Evolutionary conservation across 2,113 vertebrate genomes (phyloP).

Genomic region (Albula glossodonta): DNA sequence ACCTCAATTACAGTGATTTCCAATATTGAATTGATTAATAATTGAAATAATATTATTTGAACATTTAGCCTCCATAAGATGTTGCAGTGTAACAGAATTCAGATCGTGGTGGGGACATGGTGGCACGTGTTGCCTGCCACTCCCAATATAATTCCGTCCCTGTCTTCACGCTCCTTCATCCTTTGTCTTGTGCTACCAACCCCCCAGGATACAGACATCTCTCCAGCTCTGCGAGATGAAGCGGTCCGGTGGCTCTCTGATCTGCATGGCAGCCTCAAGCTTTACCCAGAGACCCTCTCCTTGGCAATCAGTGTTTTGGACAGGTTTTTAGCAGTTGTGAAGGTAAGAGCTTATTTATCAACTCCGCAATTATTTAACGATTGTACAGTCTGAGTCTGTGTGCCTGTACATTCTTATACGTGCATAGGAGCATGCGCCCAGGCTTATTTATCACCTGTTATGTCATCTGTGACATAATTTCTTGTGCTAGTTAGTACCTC

Average conservation of each 20-base stretch:
- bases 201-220: conserved; percentile 89
- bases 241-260: conserved; percentile 91
- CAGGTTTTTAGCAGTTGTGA: conserved; percentile 91
- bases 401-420: background rate
- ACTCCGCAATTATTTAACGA: background rate
- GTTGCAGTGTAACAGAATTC: background rate
- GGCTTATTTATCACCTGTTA: background rate
- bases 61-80: background rate
- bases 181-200: background rate
- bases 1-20: background rate
- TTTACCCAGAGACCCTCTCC: conserved; percentile 95
- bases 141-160: conserved; percentile 26
- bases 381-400: background rate
- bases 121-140: background rate
- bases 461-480: background rate
- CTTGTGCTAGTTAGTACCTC: background rate
- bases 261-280: conserved; percentile 84
- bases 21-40: background rate
- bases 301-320: conserved; percentile 92
- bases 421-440: background rate
- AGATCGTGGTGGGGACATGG: background rate
- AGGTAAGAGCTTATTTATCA: conserved; percentile 73
- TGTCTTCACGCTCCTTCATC: background rate
- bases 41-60: background rate
- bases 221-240: conserved; percentile 93